Percentiles rank a stretch among this genome's conserved stretches.
Conservation (phyloP, 2,113 vertebrate genomes). For the Gopherus evgoodei region DNA sequence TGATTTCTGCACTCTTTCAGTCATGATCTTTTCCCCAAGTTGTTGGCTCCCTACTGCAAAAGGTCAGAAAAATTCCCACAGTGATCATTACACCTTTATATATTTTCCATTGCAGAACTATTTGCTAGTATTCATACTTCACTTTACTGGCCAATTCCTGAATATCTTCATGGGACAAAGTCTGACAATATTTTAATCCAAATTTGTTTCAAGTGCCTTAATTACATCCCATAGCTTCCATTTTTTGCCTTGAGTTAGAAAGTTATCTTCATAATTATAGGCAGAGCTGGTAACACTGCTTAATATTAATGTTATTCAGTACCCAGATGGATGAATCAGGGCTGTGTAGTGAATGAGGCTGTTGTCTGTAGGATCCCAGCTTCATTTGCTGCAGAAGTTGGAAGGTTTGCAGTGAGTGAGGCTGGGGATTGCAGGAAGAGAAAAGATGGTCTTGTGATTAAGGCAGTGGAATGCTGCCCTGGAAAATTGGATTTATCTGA, state of each 20-base stretch:
- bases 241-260: slow-evolving; percentile 21
- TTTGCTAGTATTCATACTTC: not conserved
- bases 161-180: slow-evolving; percentile 5
- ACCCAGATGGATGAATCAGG: not conserved
- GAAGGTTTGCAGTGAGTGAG: not conserved
- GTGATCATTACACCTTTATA: not conserved
- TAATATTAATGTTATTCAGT: not conserved
- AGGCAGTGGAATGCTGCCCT: not conserved
- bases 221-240: slow-evolving; percentile 7
- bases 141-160: not conserved
- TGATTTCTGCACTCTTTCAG: fast-evolving
- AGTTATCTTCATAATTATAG: slow-evolving; percentile 28
- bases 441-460: not conserved
- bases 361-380: not conserved
- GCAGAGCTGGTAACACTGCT: not conserved
- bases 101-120: not conserved
- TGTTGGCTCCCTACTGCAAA: not conserved
- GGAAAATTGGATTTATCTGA: not conserved
- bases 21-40: not conserved
- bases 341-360: slow-evolving; percentile 28
- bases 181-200: slow-evolving; percentile 4
- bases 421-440: not conserved
- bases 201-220: not conserved
- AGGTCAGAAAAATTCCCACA: not conserved
- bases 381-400: not conserved